Evolutionary conservation across 2,113 vertebrate species (phyloP).

Genomic region (Artemisiospiza belli): DNA sequence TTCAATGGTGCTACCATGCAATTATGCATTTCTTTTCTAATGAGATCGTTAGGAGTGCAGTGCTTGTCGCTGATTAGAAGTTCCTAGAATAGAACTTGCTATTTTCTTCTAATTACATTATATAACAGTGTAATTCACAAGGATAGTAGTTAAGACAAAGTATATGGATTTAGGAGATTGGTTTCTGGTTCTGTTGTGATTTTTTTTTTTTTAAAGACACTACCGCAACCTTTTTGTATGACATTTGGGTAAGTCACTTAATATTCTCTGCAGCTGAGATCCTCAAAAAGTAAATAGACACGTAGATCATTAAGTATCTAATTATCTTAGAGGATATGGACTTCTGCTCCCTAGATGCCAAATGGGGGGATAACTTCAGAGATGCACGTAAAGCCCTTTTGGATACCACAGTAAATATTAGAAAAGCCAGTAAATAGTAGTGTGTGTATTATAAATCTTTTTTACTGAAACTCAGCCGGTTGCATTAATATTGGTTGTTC

Average conservation of each 20-base stretch:
- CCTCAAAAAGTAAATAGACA: slow-evolving; percentile 68
- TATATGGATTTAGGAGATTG: slow-evolving; percentile 66
- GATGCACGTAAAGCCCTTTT: neutral
- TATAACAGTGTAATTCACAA: slow-evolving; percentile 66
- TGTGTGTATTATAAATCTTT: slow-evolving; percentile 9
- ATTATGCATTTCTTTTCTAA: slow-evolving; percentile 68
- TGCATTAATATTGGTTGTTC: neutral
- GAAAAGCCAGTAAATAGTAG: slow-evolving; percentile 37
- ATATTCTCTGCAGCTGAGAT: slow-evolving; percentile 55
- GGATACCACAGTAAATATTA: slow-evolving; percentile 41
- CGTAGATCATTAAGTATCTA: slow-evolving; percentile 70
- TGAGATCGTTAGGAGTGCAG: slow-evolving; percentile 63
- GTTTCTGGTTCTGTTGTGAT: slow-evolving; percentile 18
- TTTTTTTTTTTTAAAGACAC: neutral
- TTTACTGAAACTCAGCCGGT: neutral
- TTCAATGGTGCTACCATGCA: slow-evolving; percentile 24
- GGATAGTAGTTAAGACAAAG: slow-evolving; percentile 67
- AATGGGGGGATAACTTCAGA: slow-evolving; percentile 32
- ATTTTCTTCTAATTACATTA: slow-evolving; percentile 71
- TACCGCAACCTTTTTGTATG: slow-evolving; percentile 47
- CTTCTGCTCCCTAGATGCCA: slow-evolving; percentile 58
- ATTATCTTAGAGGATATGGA: slow-evolving; percentile 70
- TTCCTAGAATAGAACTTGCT: slow-evolving; percentile 72
- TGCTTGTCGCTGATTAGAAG: slow-evolving; percentile 69
- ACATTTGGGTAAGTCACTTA: slow-evolving; percentile 57